These are phyloP conservation scores for Brachyalestes nurse DNA, from an alignment of 2,797 vertebrate species.

Conservation along the genomic window DNA sequence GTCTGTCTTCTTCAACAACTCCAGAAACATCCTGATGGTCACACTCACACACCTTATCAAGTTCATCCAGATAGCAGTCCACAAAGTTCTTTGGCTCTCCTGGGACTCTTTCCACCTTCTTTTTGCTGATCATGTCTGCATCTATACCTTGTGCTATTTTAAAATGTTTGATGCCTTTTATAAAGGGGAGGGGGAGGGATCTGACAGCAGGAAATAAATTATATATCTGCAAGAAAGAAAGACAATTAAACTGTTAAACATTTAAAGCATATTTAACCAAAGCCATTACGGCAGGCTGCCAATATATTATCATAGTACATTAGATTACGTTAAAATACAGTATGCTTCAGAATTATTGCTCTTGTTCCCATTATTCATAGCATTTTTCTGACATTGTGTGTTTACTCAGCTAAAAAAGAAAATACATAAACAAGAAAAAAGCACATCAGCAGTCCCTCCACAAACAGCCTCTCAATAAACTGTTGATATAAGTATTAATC, in stretches of 20 bases:
- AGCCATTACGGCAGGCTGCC: too few species aligned
- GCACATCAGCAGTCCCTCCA: too few species aligned
- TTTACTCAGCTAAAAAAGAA: too few species aligned
- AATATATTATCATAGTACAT: too few species aligned
- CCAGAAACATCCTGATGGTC: not conserved
- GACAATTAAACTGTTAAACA: not conserved
- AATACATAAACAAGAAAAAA: too few species aligned
- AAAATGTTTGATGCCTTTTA: slow-evolving; percentile 57
- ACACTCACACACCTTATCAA: slow-evolving; percentile 56
- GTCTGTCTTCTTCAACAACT: not conserved
- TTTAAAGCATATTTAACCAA: too few species aligned
- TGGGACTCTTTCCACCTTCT: slow-evolving; percentile 60
- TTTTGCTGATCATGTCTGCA: slow-evolving; percentile 52
- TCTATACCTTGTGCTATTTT: not conserved
- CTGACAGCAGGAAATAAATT: slow-evolving; percentile 68
- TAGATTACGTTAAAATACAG: not conserved
- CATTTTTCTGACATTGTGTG: too few species aligned
- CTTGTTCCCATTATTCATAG: too few species aligned
- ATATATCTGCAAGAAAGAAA: slow-evolving; percentile 64
- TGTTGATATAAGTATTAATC: too few species aligned
- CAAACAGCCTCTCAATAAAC: too few species aligned
- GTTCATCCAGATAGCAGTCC: slow-evolving; percentile 71
- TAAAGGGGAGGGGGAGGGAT: slow-evolving; percentile 55
- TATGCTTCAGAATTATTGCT: not conserved
- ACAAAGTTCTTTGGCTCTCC: slow-evolving; percentile 67